phyloP scores from a whole-genome alignment of 2,113 vertebrate species.

The Eublepharis macularius region DNA sequence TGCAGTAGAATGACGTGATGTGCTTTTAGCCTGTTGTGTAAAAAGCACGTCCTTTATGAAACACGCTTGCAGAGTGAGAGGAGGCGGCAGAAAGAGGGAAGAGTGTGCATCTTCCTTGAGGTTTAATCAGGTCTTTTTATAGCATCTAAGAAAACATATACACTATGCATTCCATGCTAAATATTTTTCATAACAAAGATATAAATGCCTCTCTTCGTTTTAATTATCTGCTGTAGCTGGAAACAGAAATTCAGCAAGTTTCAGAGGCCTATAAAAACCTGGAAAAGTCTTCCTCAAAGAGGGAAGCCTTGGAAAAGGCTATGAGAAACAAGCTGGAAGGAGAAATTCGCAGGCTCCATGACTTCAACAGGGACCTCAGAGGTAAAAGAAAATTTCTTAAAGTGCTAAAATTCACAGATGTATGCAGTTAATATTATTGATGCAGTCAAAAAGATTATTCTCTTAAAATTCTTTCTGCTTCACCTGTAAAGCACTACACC shows the following conservation, averaged over 20 bases:
- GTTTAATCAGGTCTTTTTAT: background rate
- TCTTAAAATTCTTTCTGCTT: background rate
- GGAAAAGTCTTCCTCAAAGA: conserved; percentile 94
- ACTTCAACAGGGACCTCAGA: conserved; percentile 97
- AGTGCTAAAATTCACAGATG: no score
- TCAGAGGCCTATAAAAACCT: conserved; percentile 97
- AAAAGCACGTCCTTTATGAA: background rate
- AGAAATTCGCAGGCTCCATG: conserved; percentile 94
- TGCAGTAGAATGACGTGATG: background rate
- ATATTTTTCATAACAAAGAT: conserved; percentile 15
- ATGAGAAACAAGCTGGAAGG: conserved; percentile 98
- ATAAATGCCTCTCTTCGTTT: conserved; percentile 13
- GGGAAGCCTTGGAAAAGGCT: conserved; percentile 94
- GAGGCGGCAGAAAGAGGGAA: no score
- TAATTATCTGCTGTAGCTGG: conserved; percentile 78
- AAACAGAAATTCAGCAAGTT: conserved; percentile 95
- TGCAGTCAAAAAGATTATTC: background rate
- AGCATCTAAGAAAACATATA: background rate
- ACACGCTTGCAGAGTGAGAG: no score
- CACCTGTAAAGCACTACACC: no score
- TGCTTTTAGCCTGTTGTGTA: background rate
- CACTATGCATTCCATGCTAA: background rate
- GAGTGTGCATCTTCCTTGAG: no score
- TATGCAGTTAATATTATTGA: background rate
- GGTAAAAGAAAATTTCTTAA: conserved; percentile 74